Evolutionary conservation across 2,888 invertebrate genomes (phyloP).

Genomic region (Timema cristinae): DNA sequence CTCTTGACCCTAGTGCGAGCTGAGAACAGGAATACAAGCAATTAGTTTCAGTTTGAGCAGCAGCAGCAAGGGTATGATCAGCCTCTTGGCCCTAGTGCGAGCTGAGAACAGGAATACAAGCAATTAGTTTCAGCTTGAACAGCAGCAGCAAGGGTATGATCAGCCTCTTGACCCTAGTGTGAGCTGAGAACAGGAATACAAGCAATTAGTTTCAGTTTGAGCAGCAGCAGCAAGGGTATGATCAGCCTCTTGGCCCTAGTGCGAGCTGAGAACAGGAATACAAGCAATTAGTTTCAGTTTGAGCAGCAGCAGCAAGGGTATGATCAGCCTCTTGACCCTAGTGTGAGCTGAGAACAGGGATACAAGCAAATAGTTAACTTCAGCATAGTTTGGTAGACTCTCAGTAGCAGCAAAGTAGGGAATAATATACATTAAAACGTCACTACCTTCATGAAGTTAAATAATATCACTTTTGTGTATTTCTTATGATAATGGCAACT

Average conservation of each 20-base stretch:
- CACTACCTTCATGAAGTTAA: no score
- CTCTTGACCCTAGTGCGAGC: slow-evolving; percentile 49
- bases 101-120: slow-evolving; percentile 39
- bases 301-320: slow-evolving; percentile 59
- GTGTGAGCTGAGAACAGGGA: slow-evolving; percentile 38
- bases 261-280: slow-evolving; percentile 39
- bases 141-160: slow-evolving; percentile 59
- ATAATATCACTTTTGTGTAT: no score
- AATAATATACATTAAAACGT: no score
- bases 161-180: slow-evolving; percentile 51
- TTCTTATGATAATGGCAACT: no score
- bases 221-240: slow-evolving; percentile 57
- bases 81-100: slow-evolving; percentile 49
- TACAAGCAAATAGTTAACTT: no score
- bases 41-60: slow-evolving; percentile 60
- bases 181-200: slow-evolving; percentile 39
- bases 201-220: slow-evolving; percentile 63
- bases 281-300: slow-evolving; percentile 63
- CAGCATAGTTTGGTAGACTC: no score
- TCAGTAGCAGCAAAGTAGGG: no score
- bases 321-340: slow-evolving; percentile 53
- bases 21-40: slow-evolving; percentile 38
- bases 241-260: slow-evolving; percentile 53
- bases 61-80: slow-evolving; percentile 59
- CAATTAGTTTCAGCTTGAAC: slow-evolving; percentile 60